Conservation (phyloP, 2,888 invertebrate genomes). For the Synanthedon andrenaeformis region DNA sequence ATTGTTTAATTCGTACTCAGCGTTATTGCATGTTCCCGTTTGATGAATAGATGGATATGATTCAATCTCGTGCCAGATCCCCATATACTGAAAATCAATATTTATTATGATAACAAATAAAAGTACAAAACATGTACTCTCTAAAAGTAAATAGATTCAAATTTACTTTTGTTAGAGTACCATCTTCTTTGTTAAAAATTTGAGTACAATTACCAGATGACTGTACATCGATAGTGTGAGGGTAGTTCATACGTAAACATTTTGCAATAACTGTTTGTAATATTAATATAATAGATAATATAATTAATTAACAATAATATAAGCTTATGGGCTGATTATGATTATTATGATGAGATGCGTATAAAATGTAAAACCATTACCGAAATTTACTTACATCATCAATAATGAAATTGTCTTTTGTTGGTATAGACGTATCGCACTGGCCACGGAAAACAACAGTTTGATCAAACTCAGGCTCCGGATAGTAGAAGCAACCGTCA, state of each 20-base stretch:
- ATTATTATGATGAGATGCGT: conserved; percentile 12
- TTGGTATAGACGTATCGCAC: conserved; percentile 16
- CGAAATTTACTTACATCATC: not conserved
- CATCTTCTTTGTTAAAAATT: too few species aligned
- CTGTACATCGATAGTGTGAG: too few species aligned
- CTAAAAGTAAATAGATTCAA: too few species aligned
- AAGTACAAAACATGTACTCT: too few species aligned
- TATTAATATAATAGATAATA: too few species aligned
- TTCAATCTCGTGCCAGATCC: conserved; percentile 43
- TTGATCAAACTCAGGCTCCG: conserved; percentile 15
- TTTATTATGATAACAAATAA: too few species aligned
- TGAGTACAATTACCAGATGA: too few species aligned
- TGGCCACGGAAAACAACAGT: conserved; percentile 32
- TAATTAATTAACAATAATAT: too few species aligned
- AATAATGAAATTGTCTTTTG: not conserved
- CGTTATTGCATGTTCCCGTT: conserved; percentile 39
- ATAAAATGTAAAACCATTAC: conserved; percentile 26
- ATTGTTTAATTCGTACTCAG: conserved; percentile 22
- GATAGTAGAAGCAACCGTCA: conserved; percentile 33
- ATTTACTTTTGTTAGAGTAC: too few species aligned
- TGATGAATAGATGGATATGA: conserved; percentile 36
- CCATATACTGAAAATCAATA: conserved; percentile 31
- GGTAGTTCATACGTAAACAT: too few species aligned
- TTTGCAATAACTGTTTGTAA: too few species aligned
- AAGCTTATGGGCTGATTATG: too few species aligned